Evolutionary conservation across 2,797 vertebrate genomes (phyloP).

Genomic region (Aphelocoma californica): DNA sequence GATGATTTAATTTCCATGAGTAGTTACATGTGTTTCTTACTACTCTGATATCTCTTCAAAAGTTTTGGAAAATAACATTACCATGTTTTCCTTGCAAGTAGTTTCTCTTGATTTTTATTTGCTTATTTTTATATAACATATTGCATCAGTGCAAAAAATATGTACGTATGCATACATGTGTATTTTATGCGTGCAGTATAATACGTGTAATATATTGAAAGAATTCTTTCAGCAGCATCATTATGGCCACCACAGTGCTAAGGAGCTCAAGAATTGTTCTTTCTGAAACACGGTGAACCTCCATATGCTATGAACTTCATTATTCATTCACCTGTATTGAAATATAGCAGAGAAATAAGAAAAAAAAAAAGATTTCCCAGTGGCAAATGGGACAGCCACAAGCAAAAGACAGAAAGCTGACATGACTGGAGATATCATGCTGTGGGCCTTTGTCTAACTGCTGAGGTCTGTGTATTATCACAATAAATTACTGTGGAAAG

Average conservation of each 20-base stretch:
- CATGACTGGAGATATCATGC: neutral
- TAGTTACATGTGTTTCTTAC: neutral
- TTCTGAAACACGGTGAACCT: neutral
- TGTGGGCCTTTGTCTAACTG: neutral
- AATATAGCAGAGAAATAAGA: neutral
- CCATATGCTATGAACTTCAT: neutral
- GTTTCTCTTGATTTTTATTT: neutral
- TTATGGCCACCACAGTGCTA: neutral
- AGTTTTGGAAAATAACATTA: neutral
- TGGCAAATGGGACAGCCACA: neutral
- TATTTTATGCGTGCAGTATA: neutral
- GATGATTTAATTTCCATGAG: neutral
- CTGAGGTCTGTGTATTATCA: neutral
- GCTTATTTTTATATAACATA: neutral
- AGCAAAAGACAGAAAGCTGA: constrained; percentile 13
- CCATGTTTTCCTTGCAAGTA: neutral
- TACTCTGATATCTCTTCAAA: neutral
- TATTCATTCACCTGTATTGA: constrained; percentile 4
- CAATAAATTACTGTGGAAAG: neutral
- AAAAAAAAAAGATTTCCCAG: neutral
- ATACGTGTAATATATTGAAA: neutral
- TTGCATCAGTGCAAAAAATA: neutral
- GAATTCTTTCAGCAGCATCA: neutral
- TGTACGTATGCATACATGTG: fast-evolving
- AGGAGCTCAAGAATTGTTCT: neutral